Evolutionary conservation across 2,113 vertebrate species (phyloP).

Genomic region (Psammodynastes pulverulentus): DNA sequence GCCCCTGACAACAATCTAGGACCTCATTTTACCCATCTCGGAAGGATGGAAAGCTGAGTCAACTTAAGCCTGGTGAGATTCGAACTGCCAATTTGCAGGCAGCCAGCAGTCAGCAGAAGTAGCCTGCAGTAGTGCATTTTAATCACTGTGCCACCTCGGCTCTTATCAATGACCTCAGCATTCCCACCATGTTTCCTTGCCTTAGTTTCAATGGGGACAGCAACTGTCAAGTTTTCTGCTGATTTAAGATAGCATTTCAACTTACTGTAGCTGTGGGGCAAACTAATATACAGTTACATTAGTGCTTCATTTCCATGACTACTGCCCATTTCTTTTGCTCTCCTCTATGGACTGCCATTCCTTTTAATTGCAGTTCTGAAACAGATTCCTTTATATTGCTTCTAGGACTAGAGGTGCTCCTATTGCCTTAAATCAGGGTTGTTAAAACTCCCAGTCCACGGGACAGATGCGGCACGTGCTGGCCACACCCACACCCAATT

Average conservation of each 20-base stretch:
- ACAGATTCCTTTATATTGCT: not conserved
- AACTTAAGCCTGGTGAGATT: too few species aligned
- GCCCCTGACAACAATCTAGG: too few species aligned
- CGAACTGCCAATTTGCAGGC: too few species aligned
- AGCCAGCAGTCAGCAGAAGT: too few species aligned
- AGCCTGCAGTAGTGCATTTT: too few species aligned
- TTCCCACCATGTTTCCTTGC: not conserved
- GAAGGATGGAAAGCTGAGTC: too few species aligned
- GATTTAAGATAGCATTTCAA: not conserved
- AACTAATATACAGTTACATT: not conserved
- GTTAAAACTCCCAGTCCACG: too few species aligned
- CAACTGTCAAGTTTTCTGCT: not conserved
- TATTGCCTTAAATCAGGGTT: not conserved
- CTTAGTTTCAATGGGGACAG: not conserved
- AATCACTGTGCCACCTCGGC: too few species aligned
- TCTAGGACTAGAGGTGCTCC: not conserved
- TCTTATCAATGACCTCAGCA: not conserved
- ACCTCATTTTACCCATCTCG: too few species aligned
- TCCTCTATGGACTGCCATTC: not conserved
- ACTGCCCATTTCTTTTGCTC: not conserved
- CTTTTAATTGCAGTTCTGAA: not conserved
- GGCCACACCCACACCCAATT: too few species aligned
- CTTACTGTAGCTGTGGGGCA: not conserved
- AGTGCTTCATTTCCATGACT: not conserved
- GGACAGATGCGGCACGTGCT: too few species aligned